Percentiles rank a stretch among this genome's conserved stretches.
These are phyloP conservation scores for Nebria salina DNA, from an alignment of 2,888 invertebrate species.

Conservation along the genomic window DNA sequence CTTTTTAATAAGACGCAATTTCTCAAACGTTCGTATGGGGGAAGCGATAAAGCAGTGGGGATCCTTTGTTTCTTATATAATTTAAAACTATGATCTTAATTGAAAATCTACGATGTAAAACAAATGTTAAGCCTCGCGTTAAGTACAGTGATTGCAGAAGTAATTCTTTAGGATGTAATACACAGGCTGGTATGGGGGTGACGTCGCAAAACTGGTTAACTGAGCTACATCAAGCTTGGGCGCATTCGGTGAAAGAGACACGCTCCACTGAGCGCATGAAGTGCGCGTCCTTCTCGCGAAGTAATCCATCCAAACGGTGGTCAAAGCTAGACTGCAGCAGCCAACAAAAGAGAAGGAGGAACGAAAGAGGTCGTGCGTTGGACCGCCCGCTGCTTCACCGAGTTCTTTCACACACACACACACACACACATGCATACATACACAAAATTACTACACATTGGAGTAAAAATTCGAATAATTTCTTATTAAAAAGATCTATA, in stretches of 20 bases:
- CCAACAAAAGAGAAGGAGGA: not conserved
- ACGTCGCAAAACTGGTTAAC: constrained; percentile 28
- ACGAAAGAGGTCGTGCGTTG: not conserved
- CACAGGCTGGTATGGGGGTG: not conserved
- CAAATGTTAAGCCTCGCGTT: not conserved
- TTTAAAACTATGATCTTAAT: no score
- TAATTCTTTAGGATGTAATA: not conserved
- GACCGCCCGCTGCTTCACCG: not conserved
- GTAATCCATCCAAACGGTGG: constrained; percentile 12
- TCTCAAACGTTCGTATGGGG: no score
- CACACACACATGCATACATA: not conserved
- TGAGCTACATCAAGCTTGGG: constrained; percentile 15
- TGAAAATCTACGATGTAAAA: no score
- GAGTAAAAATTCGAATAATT: no score
- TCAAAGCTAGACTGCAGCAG: not conserved
- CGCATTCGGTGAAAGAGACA: constrained; percentile 27
- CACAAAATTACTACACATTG: not conserved
- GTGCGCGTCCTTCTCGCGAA: not conserved
- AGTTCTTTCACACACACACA: not conserved
- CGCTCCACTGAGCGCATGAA: constrained; percentile 23
- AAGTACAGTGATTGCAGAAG: not conserved
- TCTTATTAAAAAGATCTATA: no score
- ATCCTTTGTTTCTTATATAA: no score
- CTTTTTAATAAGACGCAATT: no score
- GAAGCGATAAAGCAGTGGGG: no score